These are phyloP conservation scores for Musca vetustissima DNA, from an alignment of 1,140 invertebrate genomes.

Conservation along the genomic window DNA sequence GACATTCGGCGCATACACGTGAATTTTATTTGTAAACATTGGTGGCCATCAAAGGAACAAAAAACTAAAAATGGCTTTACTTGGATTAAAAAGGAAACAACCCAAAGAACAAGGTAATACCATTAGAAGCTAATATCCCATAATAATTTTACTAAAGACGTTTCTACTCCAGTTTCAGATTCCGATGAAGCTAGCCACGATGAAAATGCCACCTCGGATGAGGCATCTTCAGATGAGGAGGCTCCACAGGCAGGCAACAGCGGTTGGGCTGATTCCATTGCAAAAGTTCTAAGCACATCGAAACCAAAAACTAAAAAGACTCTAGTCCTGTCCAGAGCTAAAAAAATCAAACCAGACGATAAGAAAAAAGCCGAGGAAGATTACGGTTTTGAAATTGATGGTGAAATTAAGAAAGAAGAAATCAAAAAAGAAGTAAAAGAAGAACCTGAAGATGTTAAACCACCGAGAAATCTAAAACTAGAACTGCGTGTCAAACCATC, in stretches of 20 bases:
- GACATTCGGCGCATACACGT: background rate
- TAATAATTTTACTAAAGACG: background rate
- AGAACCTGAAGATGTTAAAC: constrained; percentile 40
- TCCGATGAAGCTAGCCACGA: background rate
- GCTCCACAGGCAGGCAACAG: constrained; percentile 52
- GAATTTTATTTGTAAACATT: constrained; percentile 2
- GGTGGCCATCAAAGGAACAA: background rate
- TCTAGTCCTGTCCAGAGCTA: constrained; percentile 73
- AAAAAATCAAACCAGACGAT: constrained; percentile 62
- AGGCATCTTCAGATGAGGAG: constrained; percentile 12
- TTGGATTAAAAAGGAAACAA: constrained; percentile 2
- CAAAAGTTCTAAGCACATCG: constrained; percentile 72
- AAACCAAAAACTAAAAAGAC: constrained; percentile 76
- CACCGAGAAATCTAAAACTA: constrained; percentile 61
- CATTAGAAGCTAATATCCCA: background rate
- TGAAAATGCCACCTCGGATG: constrained; percentile 6
- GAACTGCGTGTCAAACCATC: constrained; percentile 74
- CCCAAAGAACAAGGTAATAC: background rate
- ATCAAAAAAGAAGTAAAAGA: constrained; percentile 46
- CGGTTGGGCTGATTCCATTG: constrained; percentile 71
- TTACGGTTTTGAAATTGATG: constrained; percentile 58
- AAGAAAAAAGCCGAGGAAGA: constrained; percentile 42
- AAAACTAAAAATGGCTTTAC: constrained; percentile 24
- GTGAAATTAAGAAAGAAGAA: constrained; percentile 57
- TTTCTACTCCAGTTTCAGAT: background rate